Evolutionary conservation across 2,113 vertebrate species (phyloP).

Genomic region (Embiotoca jacksoni): DNA sequence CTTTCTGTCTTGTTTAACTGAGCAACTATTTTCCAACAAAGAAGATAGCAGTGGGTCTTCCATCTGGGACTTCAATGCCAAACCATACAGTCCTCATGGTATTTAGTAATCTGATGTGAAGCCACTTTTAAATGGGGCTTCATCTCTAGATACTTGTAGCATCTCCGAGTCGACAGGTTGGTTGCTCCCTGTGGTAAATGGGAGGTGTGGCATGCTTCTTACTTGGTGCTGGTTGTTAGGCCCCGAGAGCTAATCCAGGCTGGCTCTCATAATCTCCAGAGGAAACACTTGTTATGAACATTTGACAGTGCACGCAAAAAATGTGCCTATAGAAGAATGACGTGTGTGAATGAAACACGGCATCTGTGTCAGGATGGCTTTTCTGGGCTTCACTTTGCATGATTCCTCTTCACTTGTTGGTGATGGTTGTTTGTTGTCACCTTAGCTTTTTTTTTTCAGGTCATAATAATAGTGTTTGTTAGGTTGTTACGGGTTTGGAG

Average conservation of each 20-base stretch:
- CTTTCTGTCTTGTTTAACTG: slow-evolving; percentile 22
- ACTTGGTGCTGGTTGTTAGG: slow-evolving; percentile 73
- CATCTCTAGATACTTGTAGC: background rate
- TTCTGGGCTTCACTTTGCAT: background rate
- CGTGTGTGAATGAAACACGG: background rate
- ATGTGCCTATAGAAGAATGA: background rate
- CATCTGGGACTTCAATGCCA: slow-evolving; percentile 4
- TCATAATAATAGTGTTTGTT: background rate
- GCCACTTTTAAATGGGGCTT: background rate
- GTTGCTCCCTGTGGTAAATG: slow-evolving; percentile 42
- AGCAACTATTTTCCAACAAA: background rate
- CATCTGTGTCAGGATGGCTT: background rate
- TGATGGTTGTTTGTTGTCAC: background rate
- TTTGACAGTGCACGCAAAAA: slow-evolving; percentile 36
- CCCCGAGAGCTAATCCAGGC: slow-evolving; percentile 47
- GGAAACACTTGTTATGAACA: slow-evolving; percentile 47
- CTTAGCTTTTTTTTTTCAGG: background rate
- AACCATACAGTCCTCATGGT: background rate
- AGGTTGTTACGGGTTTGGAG: background rate
- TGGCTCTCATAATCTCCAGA: slow-evolving; percentile 60
- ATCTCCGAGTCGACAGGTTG: slow-evolving; percentile 31
- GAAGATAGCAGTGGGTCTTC: background rate
- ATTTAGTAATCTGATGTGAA: slow-evolving; percentile 27
- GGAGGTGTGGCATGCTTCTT: slow-evolving; percentile 48
- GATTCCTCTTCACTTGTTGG: background rate